Evolutionary conservation across 2,113 vertebrate genomes (phyloP).

Genomic region (Cinclus cinclus): DNA sequence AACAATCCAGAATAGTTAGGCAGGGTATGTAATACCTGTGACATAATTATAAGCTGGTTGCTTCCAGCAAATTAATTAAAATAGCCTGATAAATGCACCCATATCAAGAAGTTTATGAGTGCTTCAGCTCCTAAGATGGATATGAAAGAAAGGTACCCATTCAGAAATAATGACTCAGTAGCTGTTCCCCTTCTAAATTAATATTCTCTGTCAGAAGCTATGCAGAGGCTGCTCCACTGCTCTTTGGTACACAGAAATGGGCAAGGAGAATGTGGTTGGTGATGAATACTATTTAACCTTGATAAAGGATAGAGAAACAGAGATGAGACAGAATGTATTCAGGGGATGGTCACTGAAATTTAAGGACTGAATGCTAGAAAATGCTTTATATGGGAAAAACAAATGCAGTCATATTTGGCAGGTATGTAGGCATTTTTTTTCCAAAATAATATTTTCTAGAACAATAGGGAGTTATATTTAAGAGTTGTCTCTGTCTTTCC

Average conservation of each 20-base stretch:
- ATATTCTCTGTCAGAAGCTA: not conserved
- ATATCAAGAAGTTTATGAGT: not conserved
- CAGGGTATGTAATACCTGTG: fast-evolving
- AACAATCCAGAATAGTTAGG: not conserved
- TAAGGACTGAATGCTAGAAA: not conserved
- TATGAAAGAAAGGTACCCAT: not conserved
- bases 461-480: not conserved
- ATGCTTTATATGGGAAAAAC: not conserved
- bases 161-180: not conserved
- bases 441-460: not conserved
- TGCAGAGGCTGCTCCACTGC: not conserved
- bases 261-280: not conserved
- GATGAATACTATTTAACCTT: not conserved
- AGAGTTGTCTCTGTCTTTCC: not conserved
- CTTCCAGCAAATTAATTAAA: not conserved
- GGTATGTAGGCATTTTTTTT: not conserved
- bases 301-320: not conserved
- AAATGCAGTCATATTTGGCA: not conserved
- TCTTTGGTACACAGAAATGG: not conserved
- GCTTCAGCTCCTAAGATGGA: not conserved
- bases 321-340: not conserved
- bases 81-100: not conserved
- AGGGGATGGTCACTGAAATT: not conserved
- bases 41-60: not conserved
- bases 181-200: not conserved